Conservation (phyloP, 2,113 vertebrate species). For the Rhinolophus sinicus region DNA sequence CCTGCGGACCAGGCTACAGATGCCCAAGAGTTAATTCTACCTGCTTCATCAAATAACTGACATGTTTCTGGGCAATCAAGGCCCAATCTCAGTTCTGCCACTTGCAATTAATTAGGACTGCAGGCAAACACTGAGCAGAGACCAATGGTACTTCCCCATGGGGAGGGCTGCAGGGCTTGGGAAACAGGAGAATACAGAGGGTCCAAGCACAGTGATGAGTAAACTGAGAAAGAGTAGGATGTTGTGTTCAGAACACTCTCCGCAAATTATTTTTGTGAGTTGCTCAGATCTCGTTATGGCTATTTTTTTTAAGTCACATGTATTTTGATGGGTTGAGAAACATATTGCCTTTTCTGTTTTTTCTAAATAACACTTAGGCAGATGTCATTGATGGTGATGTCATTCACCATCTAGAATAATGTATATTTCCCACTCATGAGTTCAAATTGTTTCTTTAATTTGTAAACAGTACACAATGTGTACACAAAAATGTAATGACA, state of each 20-base stretch:
- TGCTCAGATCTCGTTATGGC: not conserved
- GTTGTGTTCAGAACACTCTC: not conserved
- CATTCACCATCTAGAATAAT: too few species aligned
- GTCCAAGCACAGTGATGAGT: not conserved
- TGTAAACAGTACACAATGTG: too few species aligned
- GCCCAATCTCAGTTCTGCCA: conserved; percentile 80
- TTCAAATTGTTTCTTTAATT: too few species aligned
- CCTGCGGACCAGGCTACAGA: conserved; percentile 79
- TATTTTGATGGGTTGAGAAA: conserved; percentile 37
- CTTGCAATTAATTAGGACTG: conserved; percentile 80
- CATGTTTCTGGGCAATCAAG: conserved; percentile 81
- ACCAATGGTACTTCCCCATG: conserved; percentile 18
- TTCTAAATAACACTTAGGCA: not conserved
- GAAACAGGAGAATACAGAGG: conserved; percentile 60
- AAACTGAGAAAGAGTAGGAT: not conserved
- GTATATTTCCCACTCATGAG: too few species aligned
- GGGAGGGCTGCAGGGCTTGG: conserved; percentile 47
- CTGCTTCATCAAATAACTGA: conserved; percentile 83
- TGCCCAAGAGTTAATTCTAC: conserved; percentile 78
- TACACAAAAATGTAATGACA: too few species aligned
- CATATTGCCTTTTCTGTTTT: not conserved
- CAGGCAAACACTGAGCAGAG: conserved; percentile 73
- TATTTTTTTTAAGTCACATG: not conserved
- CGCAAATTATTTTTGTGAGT: not conserved
- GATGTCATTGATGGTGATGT: too few species aligned